A percentile compares a stretch with the other conserved stretches of the same genome.
Evolutionary conservation across 2,888 invertebrate species (phyloP).

Genomic region (Halocaridina rubra): DNA sequence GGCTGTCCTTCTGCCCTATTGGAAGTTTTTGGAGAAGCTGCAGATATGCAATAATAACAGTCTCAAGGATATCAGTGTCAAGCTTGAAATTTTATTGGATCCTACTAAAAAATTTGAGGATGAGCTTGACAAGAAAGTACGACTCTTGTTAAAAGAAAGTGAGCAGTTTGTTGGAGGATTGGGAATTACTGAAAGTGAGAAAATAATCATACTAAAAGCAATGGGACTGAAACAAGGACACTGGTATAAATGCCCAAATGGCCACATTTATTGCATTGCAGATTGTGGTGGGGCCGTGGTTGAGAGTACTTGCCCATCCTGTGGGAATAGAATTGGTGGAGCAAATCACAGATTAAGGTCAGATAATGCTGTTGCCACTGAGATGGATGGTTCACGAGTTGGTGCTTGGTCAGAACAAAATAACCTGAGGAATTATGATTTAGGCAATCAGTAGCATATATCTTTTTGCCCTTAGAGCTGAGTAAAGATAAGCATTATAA

Average conservation of each 20-base stretch:
- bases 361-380: slow-evolving; percentile 25
- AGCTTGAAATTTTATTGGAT: slow-evolving; percentile 24
- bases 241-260: slow-evolving; percentile 81
- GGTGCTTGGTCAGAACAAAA: slow-evolving; percentile 63
- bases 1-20: slow-evolving; percentile 27
- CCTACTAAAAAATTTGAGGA: slow-evolving; percentile 22
- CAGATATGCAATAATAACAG: background rate
- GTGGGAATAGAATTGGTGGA: slow-evolving; percentile 73
- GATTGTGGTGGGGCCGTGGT: slow-evolving; percentile 78
- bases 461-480: no score
- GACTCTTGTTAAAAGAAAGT: slow-evolving; percentile 21
- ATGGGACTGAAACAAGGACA: slow-evolving; percentile 74
- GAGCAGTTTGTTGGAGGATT: slow-evolving; percentile 54
- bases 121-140: slow-evolving; percentile 25
- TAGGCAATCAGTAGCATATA: no score
- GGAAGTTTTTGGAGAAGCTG: slow-evolving; percentile 16
- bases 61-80: background rate
- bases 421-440: background rate
- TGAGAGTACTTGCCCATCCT: slow-evolving; percentile 73
- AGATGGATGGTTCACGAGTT: slow-evolving; percentile 67
- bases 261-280: slow-evolving; percentile 76
- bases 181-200: slow-evolving; percentile 70
- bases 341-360: background rate
- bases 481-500: no score
- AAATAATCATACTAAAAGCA: slow-evolving; percentile 73